Percentiles rank a stretch among this genome's conserved stretches.
Evolutionary conservation across 2,797 vertebrate species (phyloP).

Genomic region (Acropternis orthonyx): DNA sequence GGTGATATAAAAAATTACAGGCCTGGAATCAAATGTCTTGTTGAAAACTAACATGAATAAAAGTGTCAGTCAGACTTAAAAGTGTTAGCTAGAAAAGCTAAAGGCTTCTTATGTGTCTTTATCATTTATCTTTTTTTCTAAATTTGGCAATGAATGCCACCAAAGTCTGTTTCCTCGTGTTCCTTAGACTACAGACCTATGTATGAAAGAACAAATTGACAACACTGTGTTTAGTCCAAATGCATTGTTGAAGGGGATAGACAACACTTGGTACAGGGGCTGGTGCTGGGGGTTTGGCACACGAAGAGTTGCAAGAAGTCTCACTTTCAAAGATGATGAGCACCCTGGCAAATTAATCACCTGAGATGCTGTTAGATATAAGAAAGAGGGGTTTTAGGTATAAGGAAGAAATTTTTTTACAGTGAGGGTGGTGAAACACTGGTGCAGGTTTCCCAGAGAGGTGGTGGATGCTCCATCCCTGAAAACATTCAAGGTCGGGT

Average conservation of each 20-base stretch:
- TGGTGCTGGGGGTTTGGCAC: not conserved
- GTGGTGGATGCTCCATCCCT: not conserved
- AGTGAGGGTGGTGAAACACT: not conserved
- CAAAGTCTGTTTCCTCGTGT: not conserved
- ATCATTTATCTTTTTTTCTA: not conserved
- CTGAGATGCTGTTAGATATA: not conserved
- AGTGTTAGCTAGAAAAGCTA: not conserved
- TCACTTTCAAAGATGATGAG: not conserved
- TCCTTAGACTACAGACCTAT: not conserved
- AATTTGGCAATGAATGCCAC: not conserved
- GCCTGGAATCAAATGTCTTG: not conserved
- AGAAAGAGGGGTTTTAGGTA: not conserved
- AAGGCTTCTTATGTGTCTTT: not conserved
- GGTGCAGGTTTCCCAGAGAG: not conserved
- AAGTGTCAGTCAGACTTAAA: not conserved
- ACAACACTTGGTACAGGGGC: not conserved
- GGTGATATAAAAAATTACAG: not conserved
- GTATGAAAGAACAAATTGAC: not conserved
- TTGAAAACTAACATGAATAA: not conserved
- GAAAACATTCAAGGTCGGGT: not conserved
- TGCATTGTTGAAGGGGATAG: accelerated
- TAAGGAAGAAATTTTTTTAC: not conserved
- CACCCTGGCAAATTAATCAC: not conserved
- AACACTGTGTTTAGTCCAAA: not conserved
- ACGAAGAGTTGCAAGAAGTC: not conserved